Evolutionary conservation across 64 coral and sea anemone genomes (phyloP).

Genomic region (Orbicella faveolata): DNA sequence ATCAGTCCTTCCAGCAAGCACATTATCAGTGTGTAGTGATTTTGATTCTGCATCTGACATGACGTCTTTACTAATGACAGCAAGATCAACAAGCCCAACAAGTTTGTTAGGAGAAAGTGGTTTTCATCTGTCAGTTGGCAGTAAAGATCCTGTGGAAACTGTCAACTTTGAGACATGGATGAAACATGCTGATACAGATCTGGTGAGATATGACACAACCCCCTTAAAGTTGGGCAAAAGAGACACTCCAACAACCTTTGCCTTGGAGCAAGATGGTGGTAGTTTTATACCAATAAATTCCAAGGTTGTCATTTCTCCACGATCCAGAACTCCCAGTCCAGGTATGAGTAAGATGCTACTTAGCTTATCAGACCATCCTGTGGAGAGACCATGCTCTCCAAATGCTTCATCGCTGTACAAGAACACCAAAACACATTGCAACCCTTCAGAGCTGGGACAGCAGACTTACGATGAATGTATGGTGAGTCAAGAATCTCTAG

Average conservation of each 20-base stretch:
- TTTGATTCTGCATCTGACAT: conserved; percentile 14
- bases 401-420: conserved; percentile 59
- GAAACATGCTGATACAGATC: neutral
- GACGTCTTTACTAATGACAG: conserved; percentile 16
- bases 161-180: neutral
- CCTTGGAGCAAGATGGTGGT: neutral
- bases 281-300: neutral
- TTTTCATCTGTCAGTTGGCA: neutral
- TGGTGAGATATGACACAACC: neutral
- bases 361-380: conserved; percentile 5
- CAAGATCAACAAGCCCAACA: neutral
- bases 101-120: neutral
- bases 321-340: conserved; percentile 12
- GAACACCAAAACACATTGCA: conserved; percentile 44
- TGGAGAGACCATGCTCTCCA: conserved; percentile 19
- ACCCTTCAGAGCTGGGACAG: conserved; percentile 58
- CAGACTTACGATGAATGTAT: conserved; percentile 43
- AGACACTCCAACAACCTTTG: neutral
- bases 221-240: neutral
- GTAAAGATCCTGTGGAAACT: neutral
- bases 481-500: conserved; percentile 23
- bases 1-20: conserved; percentile 25
- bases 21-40: conserved; percentile 15
- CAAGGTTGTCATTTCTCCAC: neutral
- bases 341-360: conserved; percentile 46